Evolutionary conservation across 2,113 vertebrate species (phyloP).

Genomic region (Microcebus murinus): DNA sequence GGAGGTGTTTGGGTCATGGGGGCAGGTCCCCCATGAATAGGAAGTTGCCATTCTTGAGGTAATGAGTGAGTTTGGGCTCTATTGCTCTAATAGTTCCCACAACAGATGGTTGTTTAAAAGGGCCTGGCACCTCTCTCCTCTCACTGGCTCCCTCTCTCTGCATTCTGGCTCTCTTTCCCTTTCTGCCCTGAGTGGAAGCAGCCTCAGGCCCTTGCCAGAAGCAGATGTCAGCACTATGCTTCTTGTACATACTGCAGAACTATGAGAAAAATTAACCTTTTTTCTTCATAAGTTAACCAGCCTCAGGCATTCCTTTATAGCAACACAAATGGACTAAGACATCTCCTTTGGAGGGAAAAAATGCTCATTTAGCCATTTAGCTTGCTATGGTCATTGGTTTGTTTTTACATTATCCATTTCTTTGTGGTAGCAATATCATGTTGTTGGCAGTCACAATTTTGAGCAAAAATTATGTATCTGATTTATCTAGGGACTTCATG

Average conservation of each 20-base stretch:
- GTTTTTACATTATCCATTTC: background rate
- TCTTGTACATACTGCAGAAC: no score
- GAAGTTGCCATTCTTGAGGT: background rate
- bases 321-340: no score
- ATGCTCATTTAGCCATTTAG: background rate
- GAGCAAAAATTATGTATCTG: background rate
- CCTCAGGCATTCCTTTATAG: no score
- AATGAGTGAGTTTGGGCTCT: background rate
- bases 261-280: no score
- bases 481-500: background rate
- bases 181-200: no score
- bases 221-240: no score
- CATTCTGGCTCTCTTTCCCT: background rate
- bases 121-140: background rate
- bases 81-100: background rate
- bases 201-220: no score
- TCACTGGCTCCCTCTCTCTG: background rate
- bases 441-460: background rate
- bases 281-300: no score
- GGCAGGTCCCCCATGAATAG: background rate
- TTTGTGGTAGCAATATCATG: background rate
- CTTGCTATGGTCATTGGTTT: background rate
- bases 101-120: background rate
- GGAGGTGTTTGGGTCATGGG: background rate
- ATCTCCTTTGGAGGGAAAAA: background rate